phyloP scores from a whole-genome alignment of 2,797 vertebrate genomes.

The Triplophysa bombifrons region DNA sequence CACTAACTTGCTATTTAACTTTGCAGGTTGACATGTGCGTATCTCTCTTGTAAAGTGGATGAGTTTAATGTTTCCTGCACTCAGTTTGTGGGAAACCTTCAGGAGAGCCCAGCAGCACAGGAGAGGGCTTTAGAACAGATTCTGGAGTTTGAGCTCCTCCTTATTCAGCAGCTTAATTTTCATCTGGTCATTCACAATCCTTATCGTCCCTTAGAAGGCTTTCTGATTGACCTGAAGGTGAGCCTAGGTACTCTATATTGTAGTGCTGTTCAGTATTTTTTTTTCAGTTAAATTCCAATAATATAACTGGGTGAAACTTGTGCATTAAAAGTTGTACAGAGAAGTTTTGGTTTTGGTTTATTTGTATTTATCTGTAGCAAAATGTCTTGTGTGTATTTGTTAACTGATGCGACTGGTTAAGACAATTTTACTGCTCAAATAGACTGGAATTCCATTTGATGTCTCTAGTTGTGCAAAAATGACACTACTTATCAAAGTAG shows the following conservation, averaged over 20 bases:
- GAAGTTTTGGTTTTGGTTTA: not conserved
- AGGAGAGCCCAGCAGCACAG: slow-evolving; percentile 84
- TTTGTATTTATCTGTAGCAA: not conserved
- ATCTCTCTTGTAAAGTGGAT: slow-evolving; percentile 96
- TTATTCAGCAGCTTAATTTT: slow-evolving; percentile 96
- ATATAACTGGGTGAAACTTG: too few species aligned
- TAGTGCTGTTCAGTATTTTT: not conserved
- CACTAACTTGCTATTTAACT: not conserved
- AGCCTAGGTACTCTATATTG: not conserved
- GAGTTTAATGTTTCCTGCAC: slow-evolving; percentile 97
- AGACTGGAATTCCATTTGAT: not conserved
- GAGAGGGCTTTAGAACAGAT: slow-evolving; percentile 91
- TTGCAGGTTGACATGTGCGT: slow-evolving; percentile 84
- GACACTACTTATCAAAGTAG: not conserved
- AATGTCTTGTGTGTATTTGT: not conserved
- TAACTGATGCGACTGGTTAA: not conserved
- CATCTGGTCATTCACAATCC: slow-evolving; percentile 96
- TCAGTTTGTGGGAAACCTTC: slow-evolving; percentile 94
- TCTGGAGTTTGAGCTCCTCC: slow-evolving; percentile 91
- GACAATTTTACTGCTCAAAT: not conserved
- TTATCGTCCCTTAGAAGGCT: slow-evolving; percentile 93
- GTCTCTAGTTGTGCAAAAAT: not conserved
- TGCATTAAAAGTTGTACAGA: too few species aligned
- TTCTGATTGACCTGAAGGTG: slow-evolving; percentile 96
- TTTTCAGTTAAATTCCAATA: not conserved